These are phyloP conservation scores for Cheirogaleus major DNA, from an alignment of 2,797 vertebrate species.

Conservation along the genomic window DNA sequence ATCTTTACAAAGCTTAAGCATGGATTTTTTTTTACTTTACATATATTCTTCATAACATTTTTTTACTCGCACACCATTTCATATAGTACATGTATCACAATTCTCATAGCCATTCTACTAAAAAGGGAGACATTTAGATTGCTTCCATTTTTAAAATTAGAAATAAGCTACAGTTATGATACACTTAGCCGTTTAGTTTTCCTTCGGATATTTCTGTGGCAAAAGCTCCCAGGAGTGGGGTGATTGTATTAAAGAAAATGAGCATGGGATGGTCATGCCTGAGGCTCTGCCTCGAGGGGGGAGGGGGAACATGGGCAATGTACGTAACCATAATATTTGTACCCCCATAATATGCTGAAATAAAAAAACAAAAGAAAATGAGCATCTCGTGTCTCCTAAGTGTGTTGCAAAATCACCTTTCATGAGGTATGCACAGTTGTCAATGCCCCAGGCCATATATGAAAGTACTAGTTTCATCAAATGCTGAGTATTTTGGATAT, in stretches of 20 bases:
- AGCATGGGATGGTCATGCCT: neutral
- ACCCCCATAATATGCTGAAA: too few relatives aligned
- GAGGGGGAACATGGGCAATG: too few relatives aligned
- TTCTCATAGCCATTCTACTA: neutral
- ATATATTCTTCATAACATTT: neutral
- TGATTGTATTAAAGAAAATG: neutral
- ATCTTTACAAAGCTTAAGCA: neutral
- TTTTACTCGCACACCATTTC: neutral
- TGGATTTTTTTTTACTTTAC: neutral
- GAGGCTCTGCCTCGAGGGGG: too few relatives aligned
- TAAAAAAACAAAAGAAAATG: neutral
- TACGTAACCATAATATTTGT: too few relatives aligned
- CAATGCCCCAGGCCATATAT: neutral
- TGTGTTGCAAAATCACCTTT: neutral
- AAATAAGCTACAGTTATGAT: neutral
- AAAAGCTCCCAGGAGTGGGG: neutral
- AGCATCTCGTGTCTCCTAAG: neutral
- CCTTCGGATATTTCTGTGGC: neutral
- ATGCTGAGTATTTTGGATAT: neutral
- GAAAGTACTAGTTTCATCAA: neutral
- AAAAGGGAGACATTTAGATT: neutral
- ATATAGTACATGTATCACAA: neutral
- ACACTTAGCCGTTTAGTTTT: neutral
- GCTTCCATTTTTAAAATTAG: neutral
- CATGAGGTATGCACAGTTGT: neutral